Conservation (phyloP, 2,113 vertebrate genomes). For the Serinus canaria region DNA sequence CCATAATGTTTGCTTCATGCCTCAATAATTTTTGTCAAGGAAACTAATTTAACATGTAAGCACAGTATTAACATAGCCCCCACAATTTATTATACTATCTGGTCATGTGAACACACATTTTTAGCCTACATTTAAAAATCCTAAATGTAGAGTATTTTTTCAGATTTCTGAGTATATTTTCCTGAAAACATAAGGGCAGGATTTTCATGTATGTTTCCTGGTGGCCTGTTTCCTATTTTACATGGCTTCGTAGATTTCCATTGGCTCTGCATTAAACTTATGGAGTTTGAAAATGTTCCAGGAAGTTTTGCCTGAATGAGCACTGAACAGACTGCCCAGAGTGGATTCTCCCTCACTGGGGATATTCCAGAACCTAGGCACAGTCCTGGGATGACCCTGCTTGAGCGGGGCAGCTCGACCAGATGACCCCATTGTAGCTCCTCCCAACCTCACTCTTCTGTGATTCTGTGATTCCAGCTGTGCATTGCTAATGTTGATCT, state of each 20-base stretch:
- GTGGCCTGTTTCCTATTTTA: not conserved
- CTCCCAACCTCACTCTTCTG: not conserved
- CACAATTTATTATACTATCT: not conserved
- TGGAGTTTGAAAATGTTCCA: not conserved
- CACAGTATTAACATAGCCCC: not conserved
- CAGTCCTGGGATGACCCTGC: not conserved
- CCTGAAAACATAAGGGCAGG: accelerated
- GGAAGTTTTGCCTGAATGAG: not conserved
- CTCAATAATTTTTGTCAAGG: not conserved
- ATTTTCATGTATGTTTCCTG: not conserved
- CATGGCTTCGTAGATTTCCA: not conserved
- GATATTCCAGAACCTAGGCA: not conserved
- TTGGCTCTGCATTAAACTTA: not conserved
- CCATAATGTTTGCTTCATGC: not conserved
- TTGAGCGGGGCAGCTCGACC: not conserved
- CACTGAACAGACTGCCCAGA: not conserved
- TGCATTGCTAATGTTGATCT: not conserved
- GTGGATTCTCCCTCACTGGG: not conserved
- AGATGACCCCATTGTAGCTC: not conserved
- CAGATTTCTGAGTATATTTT: not conserved
- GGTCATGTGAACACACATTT: not conserved
- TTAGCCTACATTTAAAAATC: not conserved
- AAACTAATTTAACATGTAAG: not conserved
- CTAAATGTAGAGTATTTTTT: not conserved
- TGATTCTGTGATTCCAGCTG: not conserved